Percentiles rank a stretch among this genome's conserved stretches.
Conservation (phyloP, 2,797 vertebrate genomes). For the Adelosebastes latens region DNA sequence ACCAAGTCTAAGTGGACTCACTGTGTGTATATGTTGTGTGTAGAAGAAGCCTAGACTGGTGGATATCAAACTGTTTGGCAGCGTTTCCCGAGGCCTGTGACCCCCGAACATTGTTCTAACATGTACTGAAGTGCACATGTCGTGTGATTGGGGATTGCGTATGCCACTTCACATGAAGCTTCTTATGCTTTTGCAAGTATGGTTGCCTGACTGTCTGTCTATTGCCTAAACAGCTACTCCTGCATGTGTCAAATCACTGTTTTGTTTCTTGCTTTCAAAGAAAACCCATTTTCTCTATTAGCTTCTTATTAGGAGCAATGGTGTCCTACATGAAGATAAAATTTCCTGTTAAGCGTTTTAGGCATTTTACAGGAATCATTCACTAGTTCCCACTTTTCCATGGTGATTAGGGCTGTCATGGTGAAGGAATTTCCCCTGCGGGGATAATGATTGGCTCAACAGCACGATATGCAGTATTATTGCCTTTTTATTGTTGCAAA, state of each 20-base stretch:
- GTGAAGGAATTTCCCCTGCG: no score
- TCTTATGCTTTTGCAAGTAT: conserved; percentile 23
- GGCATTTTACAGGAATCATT: neutral
- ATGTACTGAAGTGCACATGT: neutral
- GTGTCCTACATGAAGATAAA: neutral
- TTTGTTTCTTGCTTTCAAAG: neutral
- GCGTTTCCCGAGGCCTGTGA: neutral
- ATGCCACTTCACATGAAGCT: neutral
- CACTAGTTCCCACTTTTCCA: neutral
- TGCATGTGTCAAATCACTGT: neutral
- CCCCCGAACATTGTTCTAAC: neutral
- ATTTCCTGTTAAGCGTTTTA: neutral
- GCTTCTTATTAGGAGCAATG: neutral
- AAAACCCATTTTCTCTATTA: neutral
- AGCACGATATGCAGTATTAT: no score
- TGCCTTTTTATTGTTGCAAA: no score
- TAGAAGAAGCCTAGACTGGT: neutral
- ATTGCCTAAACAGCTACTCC: neutral
- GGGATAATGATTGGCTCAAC: no score
- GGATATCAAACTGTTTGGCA: neutral
- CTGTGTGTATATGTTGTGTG: neutral
- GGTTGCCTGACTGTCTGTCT: neutral
- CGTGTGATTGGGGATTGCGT: neutral
- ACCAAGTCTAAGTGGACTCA: neutral
- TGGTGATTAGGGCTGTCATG: neutral